Base-by-base conservation (phyloP, 1,140 invertebrate genomes). In the Philopotamus ludificatus region DNA sequence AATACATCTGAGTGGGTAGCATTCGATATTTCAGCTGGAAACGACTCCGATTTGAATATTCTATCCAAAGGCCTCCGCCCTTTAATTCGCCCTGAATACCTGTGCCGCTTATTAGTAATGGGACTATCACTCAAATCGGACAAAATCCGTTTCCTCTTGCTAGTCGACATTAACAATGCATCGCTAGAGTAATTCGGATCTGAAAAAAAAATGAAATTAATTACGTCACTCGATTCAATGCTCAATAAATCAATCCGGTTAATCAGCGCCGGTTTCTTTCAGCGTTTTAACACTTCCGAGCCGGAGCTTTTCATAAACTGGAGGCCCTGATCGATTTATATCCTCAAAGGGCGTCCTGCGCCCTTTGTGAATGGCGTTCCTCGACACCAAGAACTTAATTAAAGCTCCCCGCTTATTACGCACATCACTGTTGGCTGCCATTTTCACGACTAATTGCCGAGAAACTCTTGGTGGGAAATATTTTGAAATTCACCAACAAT, bases 31-130 rank as follows among this genome's bases (percentile, higher is more conserved):
- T 70, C 65, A 1, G 61, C 47, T 12, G 23, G 23, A 10, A 42
- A 53, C 8, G 50, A 42, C 49, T 34, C 28, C 8, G 53, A 63
- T 23, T 21, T 55, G 22, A 67, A 45, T 28, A 71, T 60, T 26
- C 58, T 60, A 25, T 67, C 55, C n/a, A 81, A 63, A 1, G 79
- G 79, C 12, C 78, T 77, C 23, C 79, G 71, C 1, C 77, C 77
- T 18, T 71, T 63, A 47, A 81, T 79, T 49, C 75, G 72, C 20
- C 75, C 78, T 20, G 77, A 73, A 23, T 75, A 80, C 41, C 76
- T 79, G 8, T 77, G 73, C 2, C 74, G 72, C 34, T 81, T 81
- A 60, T 79, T 74, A 58, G 76, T 79, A 8, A 79, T 28, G 0
- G 78, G 78, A 61, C 78, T 80, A 4, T 71, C 39, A 0, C 73